These are phyloP conservation scores for Paralichthys olivaceus DNA, from an alignment of 2,113 vertebrate species.

Conservation along the genomic window DNA sequence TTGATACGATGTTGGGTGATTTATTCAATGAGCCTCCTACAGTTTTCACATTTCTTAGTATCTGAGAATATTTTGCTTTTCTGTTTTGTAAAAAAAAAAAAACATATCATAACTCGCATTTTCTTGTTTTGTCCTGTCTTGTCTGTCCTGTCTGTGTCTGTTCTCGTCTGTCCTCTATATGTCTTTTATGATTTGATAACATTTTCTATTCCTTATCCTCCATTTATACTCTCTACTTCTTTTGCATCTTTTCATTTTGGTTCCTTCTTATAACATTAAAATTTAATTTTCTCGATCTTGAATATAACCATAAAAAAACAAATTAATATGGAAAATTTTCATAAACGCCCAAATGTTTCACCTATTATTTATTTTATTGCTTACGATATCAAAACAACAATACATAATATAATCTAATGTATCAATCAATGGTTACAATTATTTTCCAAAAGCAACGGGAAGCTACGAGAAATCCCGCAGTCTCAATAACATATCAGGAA, in stretches of 20 bases:
- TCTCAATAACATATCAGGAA: conserved; percentile 92
- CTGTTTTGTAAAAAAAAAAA: conserved; percentile 68
- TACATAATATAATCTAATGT: neutral
- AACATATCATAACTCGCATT: conserved; percentile 84
- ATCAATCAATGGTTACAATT: neutral
- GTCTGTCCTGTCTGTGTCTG: conserved; percentile 79
- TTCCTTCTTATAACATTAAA: conserved; percentile 24
- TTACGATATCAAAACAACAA: conserved; percentile 17
- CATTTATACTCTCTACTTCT: conserved; percentile 40
- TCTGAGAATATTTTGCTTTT: conserved; percentile 64
- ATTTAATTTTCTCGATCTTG: conserved; percentile 39
- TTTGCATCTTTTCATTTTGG: conserved; percentile 32
- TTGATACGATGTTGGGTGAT: conserved; percentile 61
- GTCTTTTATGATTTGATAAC: conserved; percentile 66
- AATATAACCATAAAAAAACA: too few species aligned
- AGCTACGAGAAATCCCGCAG: conserved; percentile 93
- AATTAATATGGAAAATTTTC: conserved; percentile 5
- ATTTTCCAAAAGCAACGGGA: conserved; percentile 70
- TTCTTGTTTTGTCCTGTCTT: conserved; percentile 86
- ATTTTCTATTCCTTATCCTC: conserved; percentile 45
- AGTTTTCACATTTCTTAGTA: conserved; percentile 43
- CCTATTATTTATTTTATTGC: conserved; percentile 29
- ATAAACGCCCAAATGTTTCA: conserved; percentile 29
- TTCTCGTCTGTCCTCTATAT: conserved; percentile 72
- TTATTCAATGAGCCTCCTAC: conserved; percentile 72